Base-by-base conservation (phyloP, 2,797 vertebrate species). In the Poeciliopsis infans region DNA sequence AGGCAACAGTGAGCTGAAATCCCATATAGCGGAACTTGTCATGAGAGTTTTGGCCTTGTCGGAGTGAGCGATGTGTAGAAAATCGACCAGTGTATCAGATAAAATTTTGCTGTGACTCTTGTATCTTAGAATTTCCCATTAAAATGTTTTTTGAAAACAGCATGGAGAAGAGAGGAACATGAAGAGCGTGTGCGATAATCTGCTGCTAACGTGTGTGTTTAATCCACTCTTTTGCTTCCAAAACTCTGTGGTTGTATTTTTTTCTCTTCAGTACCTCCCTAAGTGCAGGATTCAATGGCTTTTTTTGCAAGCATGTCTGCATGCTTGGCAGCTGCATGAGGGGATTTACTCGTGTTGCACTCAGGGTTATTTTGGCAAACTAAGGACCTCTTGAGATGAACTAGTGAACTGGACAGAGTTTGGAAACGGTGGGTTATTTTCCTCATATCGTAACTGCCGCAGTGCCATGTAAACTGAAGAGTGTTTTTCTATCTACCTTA, bases 21-120 rank as follows among this genome's bases (percentile, higher is more conserved):
- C 87, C 92, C 84, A 93, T 92, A 90, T 91, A 86, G 84, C 75
- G 87, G 83, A 92, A 89, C 87, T 89, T 93, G 89, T 93, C 92
- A 89, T 81, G 84, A 92, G 89, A 89, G 70, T 73, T 73, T 70
- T 68, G 79, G 75, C 8, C 72, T 81, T 2, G 46, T 80, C 83
- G 86, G 88, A 80, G 78, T 87, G 84, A 91, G 77, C 61, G 81
- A 49, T 69, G 75, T 73, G 83, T 77, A 70, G 64, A 80, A 78
- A 85, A 91, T 76, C 69, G 72, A 82, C 77, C 59, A 68, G 55
- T 75, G 83, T 77, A 78, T 89, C 77, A 82, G 79, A 88, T 75
- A 74, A 85, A 45, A 87, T 89, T 89, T 87, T 47, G 87, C 76
- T 82, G 80, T 72, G 57, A 71, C 51, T 69, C 72, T 78, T 85